phyloP scores from a whole-genome alignment of 2,888 invertebrate genomes.

The Platynereis dumerilii region DNA sequence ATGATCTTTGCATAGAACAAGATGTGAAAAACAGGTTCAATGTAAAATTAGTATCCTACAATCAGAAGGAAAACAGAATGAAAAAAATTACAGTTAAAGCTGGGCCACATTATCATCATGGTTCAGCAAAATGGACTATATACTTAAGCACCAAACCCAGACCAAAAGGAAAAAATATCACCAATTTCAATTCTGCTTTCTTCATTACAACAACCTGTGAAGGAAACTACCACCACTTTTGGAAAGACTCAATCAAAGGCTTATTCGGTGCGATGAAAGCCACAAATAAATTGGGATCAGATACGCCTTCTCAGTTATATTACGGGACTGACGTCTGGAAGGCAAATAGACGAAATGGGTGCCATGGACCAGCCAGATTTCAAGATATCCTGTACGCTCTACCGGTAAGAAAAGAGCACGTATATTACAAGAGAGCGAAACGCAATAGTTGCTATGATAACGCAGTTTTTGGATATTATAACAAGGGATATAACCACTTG shows the following conservation, averaged over 20 bases:
- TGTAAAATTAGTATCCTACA: too few species aligned
- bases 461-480: constrained; percentile 4
- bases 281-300: background rate
- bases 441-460: background rate
- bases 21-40: too few species aligned
- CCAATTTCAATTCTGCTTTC: background rate
- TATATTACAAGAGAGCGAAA: background rate
- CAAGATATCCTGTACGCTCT: background rate
- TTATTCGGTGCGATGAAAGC: background rate
- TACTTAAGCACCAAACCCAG: too few species aligned
- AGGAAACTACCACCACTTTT: constrained; percentile 3
- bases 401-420: background rate
- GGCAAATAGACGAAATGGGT: background rate
- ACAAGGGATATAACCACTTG: background rate
- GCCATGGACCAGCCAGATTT: background rate
- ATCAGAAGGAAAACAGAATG: too few species aligned
- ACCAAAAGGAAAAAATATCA: too few species aligned
- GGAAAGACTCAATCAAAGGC: background rate
- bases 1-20: too few species aligned
- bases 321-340: background rate
- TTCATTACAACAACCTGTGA: background rate
- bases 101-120: too few species aligned
- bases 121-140: too few species aligned
- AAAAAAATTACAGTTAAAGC: too few species aligned
- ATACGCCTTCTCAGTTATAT: background rate